These are phyloP conservation scores for Galerucella pusilla DNA, from an alignment of 2,888 invertebrate genomes.

Conservation along the genomic window DNA sequence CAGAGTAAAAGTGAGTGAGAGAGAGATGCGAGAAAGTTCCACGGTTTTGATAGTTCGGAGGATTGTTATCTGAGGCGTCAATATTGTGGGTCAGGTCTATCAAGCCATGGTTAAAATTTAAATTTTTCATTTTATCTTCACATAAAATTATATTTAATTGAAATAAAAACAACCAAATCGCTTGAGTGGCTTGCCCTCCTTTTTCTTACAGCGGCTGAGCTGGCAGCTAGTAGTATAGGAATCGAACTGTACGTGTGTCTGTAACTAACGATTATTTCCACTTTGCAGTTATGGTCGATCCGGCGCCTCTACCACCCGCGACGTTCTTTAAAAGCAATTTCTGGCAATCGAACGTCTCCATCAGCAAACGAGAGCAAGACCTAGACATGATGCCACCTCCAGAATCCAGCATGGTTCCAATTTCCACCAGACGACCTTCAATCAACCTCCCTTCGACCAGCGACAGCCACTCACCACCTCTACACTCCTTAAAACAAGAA, in stretches of 20 bases:
- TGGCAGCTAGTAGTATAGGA: constrained; percentile 60
- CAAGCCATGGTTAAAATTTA: constrained; percentile 57
- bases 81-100: constrained; percentile 65
- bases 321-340: constrained; percentile 51
- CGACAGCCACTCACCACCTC: constrained; percentile 69
- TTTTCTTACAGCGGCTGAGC: constrained; percentile 65
- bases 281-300: constrained; percentile 62
- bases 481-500: constrained; percentile 73
- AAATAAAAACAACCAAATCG: constrained; percentile 46
- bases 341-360: constrained; percentile 58
- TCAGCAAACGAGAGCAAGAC: constrained; percentile 68
- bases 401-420: constrained; percentile 70
- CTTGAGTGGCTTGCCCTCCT: constrained; percentile 63
- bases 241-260: constrained; percentile 48
- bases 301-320: constrained; percentile 45
- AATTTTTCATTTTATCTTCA: constrained; percentile 14
- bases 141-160: constrained; percentile 17
- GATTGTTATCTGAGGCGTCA: constrained; percentile 58
- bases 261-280: constrained; percentile 58
- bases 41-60: constrained; percentile 49
- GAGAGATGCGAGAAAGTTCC: constrained; percentile 50
- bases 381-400: constrained; percentile 78
- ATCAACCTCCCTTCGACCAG: constrained; percentile 68
- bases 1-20: constrained; percentile 50
- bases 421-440: constrained; percentile 72